Evolutionary conservation across 2,888 invertebrate genomes (phyloP).

Genomic region (Dasypolia templi): DNA sequence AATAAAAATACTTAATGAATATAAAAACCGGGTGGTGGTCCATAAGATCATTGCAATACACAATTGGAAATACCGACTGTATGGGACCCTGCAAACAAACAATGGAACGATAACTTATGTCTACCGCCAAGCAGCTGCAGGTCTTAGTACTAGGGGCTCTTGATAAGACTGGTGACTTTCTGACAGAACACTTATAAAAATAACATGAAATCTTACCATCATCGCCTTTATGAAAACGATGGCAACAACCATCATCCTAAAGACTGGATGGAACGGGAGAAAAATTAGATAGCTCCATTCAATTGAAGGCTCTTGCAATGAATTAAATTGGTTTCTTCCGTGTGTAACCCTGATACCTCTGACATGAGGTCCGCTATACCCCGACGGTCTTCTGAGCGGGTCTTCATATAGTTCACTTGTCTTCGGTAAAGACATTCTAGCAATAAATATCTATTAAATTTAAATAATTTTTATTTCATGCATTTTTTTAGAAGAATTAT

Average conservation of each 20-base stretch:
- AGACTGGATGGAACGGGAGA: slow-evolving; percentile 80
- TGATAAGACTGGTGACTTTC: not conserved
- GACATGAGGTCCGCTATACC: not conserved
- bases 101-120: not conserved
- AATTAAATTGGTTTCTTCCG: not conserved
- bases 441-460: not conserved
- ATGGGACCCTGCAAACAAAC: slow-evolving; percentile 77
- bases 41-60: slow-evolving; percentile 75
- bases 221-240: slow-evolving; percentile 76
- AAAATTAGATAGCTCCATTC: slow-evolving; percentile 82
- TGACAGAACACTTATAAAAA: too few species aligned
- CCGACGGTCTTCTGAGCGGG: slow-evolving; percentile 28
- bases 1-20: slow-evolving; percentile 74
- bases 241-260: slow-evolving; percentile 73
- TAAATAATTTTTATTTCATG: not conserved
- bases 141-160: not conserved
- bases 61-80: slow-evolving; percentile 74
- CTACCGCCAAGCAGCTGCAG: too few species aligned
- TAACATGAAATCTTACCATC: slow-evolving; percentile 70
- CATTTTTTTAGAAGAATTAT: not conserved
- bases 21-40: slow-evolving; percentile 65
- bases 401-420: slow-evolving; percentile 51
- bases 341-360: slow-evolving; percentile 52
- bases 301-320: slow-evolving; percentile 3
- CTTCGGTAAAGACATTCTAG: slow-evolving; percentile 28